Evolutionary conservation across 2,113 vertebrate genomes (phyloP), one percentile per base, ranked within the genome.

Genomic region (Merops nubicus): DNA sequence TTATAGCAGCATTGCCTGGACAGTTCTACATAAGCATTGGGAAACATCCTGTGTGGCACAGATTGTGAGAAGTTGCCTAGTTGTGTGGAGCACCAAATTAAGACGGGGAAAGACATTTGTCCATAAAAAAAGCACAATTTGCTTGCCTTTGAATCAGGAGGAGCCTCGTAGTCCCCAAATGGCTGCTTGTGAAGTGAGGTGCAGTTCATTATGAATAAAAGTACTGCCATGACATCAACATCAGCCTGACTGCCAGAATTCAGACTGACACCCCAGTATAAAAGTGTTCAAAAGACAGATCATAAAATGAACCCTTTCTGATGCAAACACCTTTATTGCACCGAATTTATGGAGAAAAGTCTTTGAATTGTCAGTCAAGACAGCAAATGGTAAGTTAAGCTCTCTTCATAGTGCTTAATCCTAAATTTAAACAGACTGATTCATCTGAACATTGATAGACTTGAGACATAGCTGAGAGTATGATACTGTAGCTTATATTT

Each of bases 51-150:
- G 12, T 33, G 62, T 90, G 43, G 73, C 12, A 53, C 64, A 20
- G 20, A 5, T 7, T 88, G 23, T 56, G 42, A 3, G 25, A 64
- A 51, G 1, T 64, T 91, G 8, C 7, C 33, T 25, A 29, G 31
- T 3, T 78, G 7, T 3, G 2, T 38, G 23, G 15, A 81, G 5
- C 19, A 82, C 15, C 31, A 65, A 36, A 76, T 57, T 40, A 45
- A 83, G 34, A 6, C 18, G 70, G 21, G 3, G 5, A 31, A 80
- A 65, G 6, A 40, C 2, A 48, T 82, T 83, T 70, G 12, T 42
- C 19, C 11, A 4, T 43, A 17, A 74, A 56, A 29, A 3, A 0
- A 0, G 8, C 7, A n/a, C n/a, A n/a, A 3, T 62, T 38, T 8
- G 1, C 31, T 38, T 69, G 15, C 18, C 36, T 31, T n/a, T 33